Evolutionary conservation across 2,888 invertebrate species (phyloP).

Genomic region (Heteromurus nitidus): DNA sequence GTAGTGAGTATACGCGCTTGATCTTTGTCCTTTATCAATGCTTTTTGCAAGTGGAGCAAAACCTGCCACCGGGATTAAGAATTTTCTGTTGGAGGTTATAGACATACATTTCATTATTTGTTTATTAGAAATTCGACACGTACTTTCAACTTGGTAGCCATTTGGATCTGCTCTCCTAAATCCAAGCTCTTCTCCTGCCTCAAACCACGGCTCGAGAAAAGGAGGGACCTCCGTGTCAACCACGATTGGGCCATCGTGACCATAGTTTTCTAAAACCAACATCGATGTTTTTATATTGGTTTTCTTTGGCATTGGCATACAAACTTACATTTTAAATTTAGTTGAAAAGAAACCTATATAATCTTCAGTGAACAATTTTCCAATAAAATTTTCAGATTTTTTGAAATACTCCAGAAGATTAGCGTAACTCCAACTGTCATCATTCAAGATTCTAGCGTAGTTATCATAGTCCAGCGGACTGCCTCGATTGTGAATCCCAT

Average conservation of each 20-base stretch:
- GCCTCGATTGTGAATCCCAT: slow-evolving; percentile 50
- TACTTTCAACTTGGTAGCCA: slow-evolving; percentile 44
- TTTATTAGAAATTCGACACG: not conserved
- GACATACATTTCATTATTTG: not conserved
- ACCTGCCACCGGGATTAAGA: not conserved
- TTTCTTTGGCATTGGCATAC: no score
- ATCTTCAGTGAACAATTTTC: slow-evolving; percentile 11
- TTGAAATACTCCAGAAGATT: slow-evolving; percentile 60
- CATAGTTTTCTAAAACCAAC: slow-evolving; percentile 52
- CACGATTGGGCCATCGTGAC: slow-evolving; percentile 33
- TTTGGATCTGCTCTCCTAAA: slow-evolving; percentile 37
- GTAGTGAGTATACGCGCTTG: slow-evolving; percentile 31
- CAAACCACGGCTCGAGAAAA: slow-evolving; percentile 36
- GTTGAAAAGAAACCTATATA: not conserved
- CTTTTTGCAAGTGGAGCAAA: slow-evolving; percentile 37
- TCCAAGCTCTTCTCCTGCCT: slow-evolving; percentile 54
- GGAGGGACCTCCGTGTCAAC: slow-evolving; percentile 38
- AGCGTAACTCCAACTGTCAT: slow-evolving; percentile 49
- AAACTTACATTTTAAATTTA: no score
- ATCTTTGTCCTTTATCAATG: slow-evolving; percentile 17
- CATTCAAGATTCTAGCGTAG: slow-evolving; percentile 52
- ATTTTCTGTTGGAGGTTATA: not conserved
- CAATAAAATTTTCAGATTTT: slow-evolving; percentile 61
- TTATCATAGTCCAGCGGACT: slow-evolving; percentile 56
- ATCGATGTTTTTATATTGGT: no score